A percentile compares a stretch with the other conserved stretches of the same genome.
phyloP scores from a whole-genome alignment of 64 coral and sea anemone species.

The Pocillopora damicornis region DNA sequence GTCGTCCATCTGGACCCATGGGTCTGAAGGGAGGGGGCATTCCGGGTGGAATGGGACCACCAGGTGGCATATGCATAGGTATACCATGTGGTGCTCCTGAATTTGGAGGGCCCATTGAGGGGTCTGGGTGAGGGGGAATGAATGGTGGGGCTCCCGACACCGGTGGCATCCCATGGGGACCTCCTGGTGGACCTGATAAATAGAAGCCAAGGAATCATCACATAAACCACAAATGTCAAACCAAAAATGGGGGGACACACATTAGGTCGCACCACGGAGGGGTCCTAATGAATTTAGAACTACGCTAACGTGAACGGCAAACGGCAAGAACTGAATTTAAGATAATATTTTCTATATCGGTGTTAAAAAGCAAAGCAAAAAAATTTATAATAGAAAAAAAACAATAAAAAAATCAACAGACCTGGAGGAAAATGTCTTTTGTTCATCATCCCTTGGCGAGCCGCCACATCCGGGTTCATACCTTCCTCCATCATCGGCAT shows the following conservation, averaged over 20 bases:
- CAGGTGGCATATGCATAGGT: conserved; percentile 56
- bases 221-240: too few species aligned
- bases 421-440: conserved; percentile 84
- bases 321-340: too few species aligned
- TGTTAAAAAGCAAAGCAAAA: too few species aligned
- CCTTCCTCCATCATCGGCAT: conserved; percentile 90
- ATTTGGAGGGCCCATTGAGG: conserved; percentile 54
- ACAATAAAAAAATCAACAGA: neutral
- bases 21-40: conserved; percentile 61
- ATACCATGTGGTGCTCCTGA: conserved; percentile 58
- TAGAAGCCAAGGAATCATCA: neutral
- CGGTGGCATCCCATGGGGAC: conserved; percentile 73
- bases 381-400: too few species aligned
- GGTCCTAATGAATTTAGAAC: too few species aligned
- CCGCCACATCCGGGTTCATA: conserved; percentile 60
- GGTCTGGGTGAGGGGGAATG: conserved; percentile 35
- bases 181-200: conserved; percentile 24
- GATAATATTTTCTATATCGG: too few species aligned
- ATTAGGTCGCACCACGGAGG: too few species aligned
- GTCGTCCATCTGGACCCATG: conserved; percentile 56
- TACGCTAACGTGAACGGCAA: too few species aligned
- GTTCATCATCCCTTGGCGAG: conserved; percentile 42
- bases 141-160: conserved; percentile 62
- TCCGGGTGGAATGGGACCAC: conserved; percentile 49
- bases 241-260: too few species aligned